Evolutionary conservation across 2,888 invertebrate genomes (phyloP), one percentile per base, ranked within the genome.

Genomic region (Xanthorhoe spadicearia): DNA sequence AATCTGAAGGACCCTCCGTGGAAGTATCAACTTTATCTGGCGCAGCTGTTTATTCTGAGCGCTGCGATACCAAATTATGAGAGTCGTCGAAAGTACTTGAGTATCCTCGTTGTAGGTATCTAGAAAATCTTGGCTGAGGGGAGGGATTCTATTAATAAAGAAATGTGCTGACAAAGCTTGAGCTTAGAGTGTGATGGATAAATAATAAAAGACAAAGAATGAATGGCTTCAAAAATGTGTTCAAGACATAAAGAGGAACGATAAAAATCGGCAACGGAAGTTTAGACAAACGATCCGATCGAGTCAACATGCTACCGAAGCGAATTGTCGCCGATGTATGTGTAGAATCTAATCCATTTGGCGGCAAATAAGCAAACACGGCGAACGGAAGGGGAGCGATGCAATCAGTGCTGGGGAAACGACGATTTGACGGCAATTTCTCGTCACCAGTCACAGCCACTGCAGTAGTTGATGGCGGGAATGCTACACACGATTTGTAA

Each of bases 361-460:
- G 72, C 72, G 73, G 74, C 76, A 74, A 77, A 79, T 77, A 83
- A 79, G 79, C 81, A 80, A 78, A 78, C 78, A 76, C 72, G 71
- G 4, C 28, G 64, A 71, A 72, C 83, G 87, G 87, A 87, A 83
- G 79, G 82, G 83, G 80, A 72, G 79, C 77, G 80, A 76, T 69
- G 84, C 86, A 87, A 88, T 89, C 86, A 86, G 77, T 71, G 78
- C 74, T 77, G 85, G 82, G 89, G 88, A 89, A 88, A 79, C 82
- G 80, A 78, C 85, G 83, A 87, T 89, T 89, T 84, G 83, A 77
- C 78, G 79, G 81, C 84, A 83, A 86, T 86, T 86, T 86, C 81
- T 82, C 80, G 79, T 78, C 73, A 76, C 78, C 38, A 43, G 13
- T 32, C 38, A 43, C 38, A 43, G 38, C 76, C 75, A 46, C 46